These are phyloP conservation scores for Hydractinia echinata DNA, from an alignment of 30 jellyfish, hydroid and myxozoan genomes.

Conservation along the genomic window DNA sequence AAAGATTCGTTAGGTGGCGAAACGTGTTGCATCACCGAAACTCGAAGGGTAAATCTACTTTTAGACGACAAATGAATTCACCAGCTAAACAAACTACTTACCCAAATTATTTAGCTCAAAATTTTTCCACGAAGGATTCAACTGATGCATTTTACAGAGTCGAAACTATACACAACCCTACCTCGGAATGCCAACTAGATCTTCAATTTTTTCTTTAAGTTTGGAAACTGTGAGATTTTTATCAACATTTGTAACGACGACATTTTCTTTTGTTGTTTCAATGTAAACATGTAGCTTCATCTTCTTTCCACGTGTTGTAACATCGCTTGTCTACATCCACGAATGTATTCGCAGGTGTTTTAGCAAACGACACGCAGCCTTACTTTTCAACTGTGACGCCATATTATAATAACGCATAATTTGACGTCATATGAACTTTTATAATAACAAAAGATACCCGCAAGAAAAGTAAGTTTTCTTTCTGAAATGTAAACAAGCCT, in stretches of 20 bases:
- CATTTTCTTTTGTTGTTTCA: neutral
- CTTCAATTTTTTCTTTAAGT: constrained; percentile 44
- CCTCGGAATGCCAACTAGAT: constrained; percentile 52
- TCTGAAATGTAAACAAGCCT: too few species aligned
- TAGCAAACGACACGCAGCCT: too few species aligned
- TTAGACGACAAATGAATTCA: too few species aligned
- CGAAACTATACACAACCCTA: constrained; percentile 4
- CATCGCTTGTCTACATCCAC: too few species aligned
- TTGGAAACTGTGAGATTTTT: constrained; percentile 19
- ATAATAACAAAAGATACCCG: too few species aligned
- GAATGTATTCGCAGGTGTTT: too few species aligned
- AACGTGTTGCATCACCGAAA: neutral
- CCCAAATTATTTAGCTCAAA: neutral
- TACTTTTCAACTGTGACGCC: too few species aligned
- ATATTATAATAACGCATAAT: too few species aligned
- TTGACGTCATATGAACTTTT: too few species aligned
- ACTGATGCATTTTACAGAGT: neutral
- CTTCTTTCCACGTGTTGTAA: too few species aligned
- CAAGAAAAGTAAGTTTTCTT: too few species aligned
- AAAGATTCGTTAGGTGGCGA: neutral
- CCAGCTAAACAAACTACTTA: too few species aligned
- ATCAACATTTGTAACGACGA: neutral
- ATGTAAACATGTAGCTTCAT: neutral
- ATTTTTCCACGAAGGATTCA: neutral
- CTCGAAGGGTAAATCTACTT: neutral